Conservation (phyloP, 2,888 invertebrate species). For the Andrena marginata region DNA sequence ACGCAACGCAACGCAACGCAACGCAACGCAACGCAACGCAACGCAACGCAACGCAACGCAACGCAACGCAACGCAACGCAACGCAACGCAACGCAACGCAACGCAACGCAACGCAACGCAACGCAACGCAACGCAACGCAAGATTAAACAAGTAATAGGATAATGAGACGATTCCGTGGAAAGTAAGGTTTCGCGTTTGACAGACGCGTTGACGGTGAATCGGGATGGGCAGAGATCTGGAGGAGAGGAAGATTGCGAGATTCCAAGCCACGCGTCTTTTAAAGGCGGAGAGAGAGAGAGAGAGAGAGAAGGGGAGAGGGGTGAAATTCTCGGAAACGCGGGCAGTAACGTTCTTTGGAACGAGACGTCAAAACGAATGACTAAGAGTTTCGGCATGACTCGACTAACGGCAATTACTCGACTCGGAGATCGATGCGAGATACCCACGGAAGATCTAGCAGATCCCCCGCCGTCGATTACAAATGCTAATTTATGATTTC, state of each 20-base stretch:
- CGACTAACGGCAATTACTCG: constrained; percentile 68
- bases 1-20: background rate
- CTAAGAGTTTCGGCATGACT: constrained; percentile 71
- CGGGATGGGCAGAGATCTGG: background rate
- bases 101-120: background rate
- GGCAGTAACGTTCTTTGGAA: constrained; percentile 47
- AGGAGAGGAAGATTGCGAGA: background rate
- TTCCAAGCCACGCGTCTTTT: constrained; percentile 1
- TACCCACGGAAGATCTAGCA: constrained; percentile 66
- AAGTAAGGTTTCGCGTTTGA: too few species aligned
- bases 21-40: background rate
- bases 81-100: background rate
- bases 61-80: background rate
- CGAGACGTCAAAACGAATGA: constrained; percentile 66
- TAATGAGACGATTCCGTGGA: too few species aligned
- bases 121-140: background rate
- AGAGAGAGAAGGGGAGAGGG: background rate
- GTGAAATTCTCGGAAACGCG: constrained; percentile 42
- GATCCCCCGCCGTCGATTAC: constrained; percentile 72
- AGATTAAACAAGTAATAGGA: too few species aligned
- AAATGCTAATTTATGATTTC: constrained; percentile 81
- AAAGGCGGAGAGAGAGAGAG: background rate
- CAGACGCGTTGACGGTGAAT: background rate
- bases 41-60: background rate
- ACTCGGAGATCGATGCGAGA: constrained; percentile 72